Percentiles rank a stretch among this genome's conserved stretches.
Conservation (phyloP, 1,140 invertebrate species). For the Magallana ariakensis region DNA sequence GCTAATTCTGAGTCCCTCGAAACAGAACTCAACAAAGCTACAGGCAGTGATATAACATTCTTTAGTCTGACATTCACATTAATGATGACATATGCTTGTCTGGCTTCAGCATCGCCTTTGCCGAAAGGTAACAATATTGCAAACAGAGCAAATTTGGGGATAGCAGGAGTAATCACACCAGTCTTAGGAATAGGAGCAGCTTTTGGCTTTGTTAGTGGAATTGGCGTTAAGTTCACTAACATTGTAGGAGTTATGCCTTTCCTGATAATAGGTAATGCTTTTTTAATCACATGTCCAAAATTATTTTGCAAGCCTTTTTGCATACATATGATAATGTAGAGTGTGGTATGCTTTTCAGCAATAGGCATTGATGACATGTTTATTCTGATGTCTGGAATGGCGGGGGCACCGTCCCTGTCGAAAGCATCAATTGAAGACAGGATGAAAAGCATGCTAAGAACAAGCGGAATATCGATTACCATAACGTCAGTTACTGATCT, state of each 20-base stretch:
- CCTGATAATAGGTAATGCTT: conserved; percentile 91
- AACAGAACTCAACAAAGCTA: conserved; percentile 57
- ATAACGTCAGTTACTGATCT: conserved; percentile 98
- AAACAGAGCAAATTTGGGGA: conserved; percentile 49
- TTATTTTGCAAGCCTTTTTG: not conserved
- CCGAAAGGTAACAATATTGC: conserved; percentile 20
- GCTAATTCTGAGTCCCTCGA: conserved; percentile 57
- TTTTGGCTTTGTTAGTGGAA: conserved; percentile 94
- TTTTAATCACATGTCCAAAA: not conserved
- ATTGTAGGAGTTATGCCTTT: conserved; percentile 97
- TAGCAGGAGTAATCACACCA: conserved; percentile 87
- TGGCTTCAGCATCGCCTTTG: conserved; percentile 40
- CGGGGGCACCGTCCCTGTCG: conserved; percentile 82
- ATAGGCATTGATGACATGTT: conserved; percentile 97
- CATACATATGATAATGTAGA: not conserved
- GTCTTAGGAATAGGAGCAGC: conserved; percentile 92
- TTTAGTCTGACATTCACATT: conserved; percentile 60
- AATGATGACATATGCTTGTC: conserved; percentile 58
- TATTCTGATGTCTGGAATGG: conserved; percentile 86
- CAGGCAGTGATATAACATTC: conserved; percentile 56
- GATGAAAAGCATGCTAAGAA: conserved; percentile 91
- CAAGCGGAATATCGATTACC: conserved; percentile 97
- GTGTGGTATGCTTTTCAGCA: conserved; percentile 82
- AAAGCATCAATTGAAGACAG: conserved; percentile 88
- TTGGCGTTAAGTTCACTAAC: conserved; percentile 94